Evolutionary conservation across 2,113 vertebrate species (phyloP).

Genomic region (Meles meles): DNA sequence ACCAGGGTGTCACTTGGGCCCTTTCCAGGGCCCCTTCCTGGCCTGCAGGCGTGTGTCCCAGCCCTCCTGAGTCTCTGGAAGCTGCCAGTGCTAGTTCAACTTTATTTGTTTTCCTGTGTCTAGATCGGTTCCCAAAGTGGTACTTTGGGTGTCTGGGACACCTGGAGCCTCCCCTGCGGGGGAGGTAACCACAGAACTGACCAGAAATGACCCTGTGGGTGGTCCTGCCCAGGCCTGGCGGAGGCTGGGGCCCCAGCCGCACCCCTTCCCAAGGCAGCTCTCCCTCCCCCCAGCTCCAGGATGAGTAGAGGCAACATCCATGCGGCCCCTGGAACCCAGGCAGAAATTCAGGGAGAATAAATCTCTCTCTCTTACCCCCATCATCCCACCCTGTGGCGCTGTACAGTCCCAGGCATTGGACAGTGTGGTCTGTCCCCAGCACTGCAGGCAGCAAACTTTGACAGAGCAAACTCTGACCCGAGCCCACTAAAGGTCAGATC

Average conservation of each 20-base stretch:
- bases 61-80: background rate
- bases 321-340: background rate
- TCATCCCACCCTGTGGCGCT: background rate
- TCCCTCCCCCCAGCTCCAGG: background rate
- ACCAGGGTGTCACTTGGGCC: background rate
- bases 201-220: constrained; percentile 24
- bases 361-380: background rate
- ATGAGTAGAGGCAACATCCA: background rate
- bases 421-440: background rate
- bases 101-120: constrained; percentile 20
- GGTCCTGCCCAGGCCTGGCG: background rate
- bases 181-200: background rate
- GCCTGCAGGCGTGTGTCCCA: background rate
- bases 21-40: background rate
- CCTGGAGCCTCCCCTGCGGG: background rate
- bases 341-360: background rate
- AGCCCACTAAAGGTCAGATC: background rate
- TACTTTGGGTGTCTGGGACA: constrained; percentile 47
- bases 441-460: fast-evolving
- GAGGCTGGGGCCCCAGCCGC: background rate
- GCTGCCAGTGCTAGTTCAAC: background rate
- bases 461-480: too few relatives aligned
- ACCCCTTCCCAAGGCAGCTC: background rate
- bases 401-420: background rate
- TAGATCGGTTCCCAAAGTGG: constrained; percentile 33